A percentile compares a stretch with the other conserved stretches of the same genome.
Evolutionary conservation across 2,113 vertebrate genomes (phyloP).

Genomic region (Alexandromys fortis): DNA sequence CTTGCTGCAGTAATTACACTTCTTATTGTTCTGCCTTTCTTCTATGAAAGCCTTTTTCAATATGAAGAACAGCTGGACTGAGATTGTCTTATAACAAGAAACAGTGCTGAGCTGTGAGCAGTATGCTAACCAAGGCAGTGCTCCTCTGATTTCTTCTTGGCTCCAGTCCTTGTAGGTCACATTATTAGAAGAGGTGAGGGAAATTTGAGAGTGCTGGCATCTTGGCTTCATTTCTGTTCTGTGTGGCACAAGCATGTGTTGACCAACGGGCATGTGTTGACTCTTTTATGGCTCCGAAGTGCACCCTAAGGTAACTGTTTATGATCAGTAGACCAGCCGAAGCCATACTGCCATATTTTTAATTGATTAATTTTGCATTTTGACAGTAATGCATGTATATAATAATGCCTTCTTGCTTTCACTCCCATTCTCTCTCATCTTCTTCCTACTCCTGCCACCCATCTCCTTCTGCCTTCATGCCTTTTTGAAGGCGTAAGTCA

Average conservation of each 20-base stretch:
- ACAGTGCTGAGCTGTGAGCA: background rate
- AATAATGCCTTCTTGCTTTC: background rate
- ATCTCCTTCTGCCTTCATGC: background rate
- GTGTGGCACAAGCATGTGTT: background rate
- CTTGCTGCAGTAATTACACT: background rate
- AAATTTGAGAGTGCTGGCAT: background rate
- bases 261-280: background rate
- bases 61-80: constrained; percentile 57
- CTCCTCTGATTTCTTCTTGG: background rate
- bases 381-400: background rate
- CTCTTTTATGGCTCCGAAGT: background rate
- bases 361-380: background rate
- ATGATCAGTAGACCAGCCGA: background rate
- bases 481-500: no score
- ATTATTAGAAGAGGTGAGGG: constrained; percentile 5
- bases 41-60: background rate
- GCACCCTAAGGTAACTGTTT: background rate
- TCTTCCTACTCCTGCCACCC: background rate
- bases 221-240: background rate
- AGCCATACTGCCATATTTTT: background rate
- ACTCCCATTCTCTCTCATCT: background rate
- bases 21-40: background rate
- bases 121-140: background rate
- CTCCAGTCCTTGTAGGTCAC: constrained; percentile 40
- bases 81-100: constrained; percentile 63